Base-by-base conservation (phyloP, 2,888 invertebrate species). In the Melieria crassipennis region DNA sequence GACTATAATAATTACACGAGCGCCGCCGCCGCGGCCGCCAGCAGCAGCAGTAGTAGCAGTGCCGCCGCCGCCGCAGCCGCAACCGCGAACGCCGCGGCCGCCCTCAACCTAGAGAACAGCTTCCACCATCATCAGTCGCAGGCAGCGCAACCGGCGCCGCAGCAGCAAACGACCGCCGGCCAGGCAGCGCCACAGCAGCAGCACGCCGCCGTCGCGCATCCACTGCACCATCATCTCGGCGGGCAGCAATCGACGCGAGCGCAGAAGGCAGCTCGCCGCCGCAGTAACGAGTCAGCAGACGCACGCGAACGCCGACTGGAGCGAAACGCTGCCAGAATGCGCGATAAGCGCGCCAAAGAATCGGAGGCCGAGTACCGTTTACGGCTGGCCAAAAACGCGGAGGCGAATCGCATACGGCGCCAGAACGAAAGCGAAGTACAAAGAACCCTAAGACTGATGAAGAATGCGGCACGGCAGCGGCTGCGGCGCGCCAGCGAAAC, bases 391-490 rank as follows among this genome's bases (percentile, higher is more conserved):
- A 85, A 85, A 72, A 87, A 87, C 73, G 87, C 87, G 65, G 86
- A 87, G 77, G 86, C 87, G 74, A 87, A 87, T 79, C 84, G 87
- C 60, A 71, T 86, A 75, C 85, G 86, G 74, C 80, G 87, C 75
- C 86, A 87, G 78, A 87, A 86, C 76, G 87, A 87, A 83, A 83
- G 79, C 77, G 85, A 87, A 82, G 84, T 86, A 80, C 85, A 87
- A 84, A 84, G 87, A 83, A 85, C 86, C 78, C 73, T 84, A 78
- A 84, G 87, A 84, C 84, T 86, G 82, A 86, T 87, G 85, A 86
- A 86, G 80, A 86, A 87, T 77, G 87, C 87, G 63, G 87, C 86
- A 16, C 79, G 87, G 45, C 87, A 87, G 76, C 80, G 87, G 57
- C 77, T 85, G 79, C 80, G 87, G 68, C 83, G 87, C 47, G 87